These are phyloP conservation scores for Vireo griseus DNA, from an alignment of 2,797 vertebrate species.

Conservation along the genomic window DNA sequence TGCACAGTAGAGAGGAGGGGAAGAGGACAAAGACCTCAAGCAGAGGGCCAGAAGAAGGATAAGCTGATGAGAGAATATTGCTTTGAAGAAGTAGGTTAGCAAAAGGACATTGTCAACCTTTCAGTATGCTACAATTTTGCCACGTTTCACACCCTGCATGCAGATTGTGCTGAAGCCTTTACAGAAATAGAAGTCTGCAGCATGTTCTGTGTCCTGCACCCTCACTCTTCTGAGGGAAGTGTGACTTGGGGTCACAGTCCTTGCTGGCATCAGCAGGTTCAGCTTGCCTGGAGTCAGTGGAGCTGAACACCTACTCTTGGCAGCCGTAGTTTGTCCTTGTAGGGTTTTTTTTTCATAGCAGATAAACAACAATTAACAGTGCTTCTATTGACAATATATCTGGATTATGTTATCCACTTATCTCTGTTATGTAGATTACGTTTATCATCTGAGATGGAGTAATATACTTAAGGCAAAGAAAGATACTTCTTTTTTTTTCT, in stretches of 20 bases:
- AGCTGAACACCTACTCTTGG: neutral
- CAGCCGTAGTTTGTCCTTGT: neutral
- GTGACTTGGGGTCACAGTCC: neutral
- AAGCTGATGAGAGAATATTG: conserved; percentile 41
- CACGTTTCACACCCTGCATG: neutral
- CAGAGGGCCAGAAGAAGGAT: conserved; percentile 42
- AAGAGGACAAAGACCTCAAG: conserved; percentile 60
- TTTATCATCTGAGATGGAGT: neutral
- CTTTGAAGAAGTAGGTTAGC: conserved; percentile 41
- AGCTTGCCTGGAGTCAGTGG: neutral
- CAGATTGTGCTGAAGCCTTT: conserved; percentile 11
- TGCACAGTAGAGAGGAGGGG: conserved; percentile 6
- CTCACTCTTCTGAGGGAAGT: neutral
- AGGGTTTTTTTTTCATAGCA: neutral
- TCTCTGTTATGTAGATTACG: neutral
- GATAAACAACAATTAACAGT: neutral
- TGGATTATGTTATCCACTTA: neutral
- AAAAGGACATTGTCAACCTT: conserved; percentile 42
- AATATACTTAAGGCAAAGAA: neutral
- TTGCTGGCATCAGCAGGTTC: conserved; percentile 17
- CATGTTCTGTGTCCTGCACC: neutral
- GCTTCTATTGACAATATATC: neutral
- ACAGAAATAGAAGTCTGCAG: neutral
- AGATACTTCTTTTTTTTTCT: neutral
- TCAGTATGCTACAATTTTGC: neutral